Conservation (phyloP, 2,888 invertebrate genomes). For the Ectobius pallidus region DNA sequence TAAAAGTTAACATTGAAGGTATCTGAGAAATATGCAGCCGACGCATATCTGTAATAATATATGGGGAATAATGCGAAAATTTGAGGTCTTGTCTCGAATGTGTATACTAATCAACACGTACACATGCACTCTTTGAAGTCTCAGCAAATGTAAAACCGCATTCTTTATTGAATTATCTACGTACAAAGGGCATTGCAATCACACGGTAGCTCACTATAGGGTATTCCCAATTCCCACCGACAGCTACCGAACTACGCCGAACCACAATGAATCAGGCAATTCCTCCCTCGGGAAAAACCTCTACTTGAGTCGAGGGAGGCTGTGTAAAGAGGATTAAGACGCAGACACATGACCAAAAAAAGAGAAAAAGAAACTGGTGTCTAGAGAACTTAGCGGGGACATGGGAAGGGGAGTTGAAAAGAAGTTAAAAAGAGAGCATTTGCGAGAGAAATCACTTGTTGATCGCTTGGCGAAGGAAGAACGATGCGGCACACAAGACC, state of each 20-base stretch:
- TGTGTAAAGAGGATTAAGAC: conserved; percentile 32
- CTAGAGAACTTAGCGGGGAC: too few relatives aligned
- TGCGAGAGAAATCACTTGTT: conserved; percentile 36
- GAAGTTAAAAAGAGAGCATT: conserved; percentile 18
- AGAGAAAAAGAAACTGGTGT: background rate
- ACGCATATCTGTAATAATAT: conserved; percentile 19
- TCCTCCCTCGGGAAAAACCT: background rate
- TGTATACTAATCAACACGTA: conserved; percentile 3
- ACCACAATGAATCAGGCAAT: background rate
- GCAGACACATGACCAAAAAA: conserved; percentile 16
- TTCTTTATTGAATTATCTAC: background rate
- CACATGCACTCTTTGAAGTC: background rate
- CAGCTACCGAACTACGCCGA: background rate
- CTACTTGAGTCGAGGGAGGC: background rate
- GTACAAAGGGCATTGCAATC: conserved; percentile 15
- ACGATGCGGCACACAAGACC: conserved; percentile 36
- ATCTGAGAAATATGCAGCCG: background rate
- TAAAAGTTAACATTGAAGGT: conserved; percentile 9
- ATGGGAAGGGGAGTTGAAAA: conserved; percentile 12
- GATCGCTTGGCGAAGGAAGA: conserved; percentile 27
- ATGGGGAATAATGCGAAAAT: conserved; percentile 19
- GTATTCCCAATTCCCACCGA: background rate
- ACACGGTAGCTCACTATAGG: background rate
- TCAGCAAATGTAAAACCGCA: background rate
- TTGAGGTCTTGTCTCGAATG: background rate